Percentiles rank a stretch among this genome's conserved stretches.
Evolutionary conservation across 2,113 vertebrate species (phyloP).

Genomic region (Nansenia antarctica): DNA sequence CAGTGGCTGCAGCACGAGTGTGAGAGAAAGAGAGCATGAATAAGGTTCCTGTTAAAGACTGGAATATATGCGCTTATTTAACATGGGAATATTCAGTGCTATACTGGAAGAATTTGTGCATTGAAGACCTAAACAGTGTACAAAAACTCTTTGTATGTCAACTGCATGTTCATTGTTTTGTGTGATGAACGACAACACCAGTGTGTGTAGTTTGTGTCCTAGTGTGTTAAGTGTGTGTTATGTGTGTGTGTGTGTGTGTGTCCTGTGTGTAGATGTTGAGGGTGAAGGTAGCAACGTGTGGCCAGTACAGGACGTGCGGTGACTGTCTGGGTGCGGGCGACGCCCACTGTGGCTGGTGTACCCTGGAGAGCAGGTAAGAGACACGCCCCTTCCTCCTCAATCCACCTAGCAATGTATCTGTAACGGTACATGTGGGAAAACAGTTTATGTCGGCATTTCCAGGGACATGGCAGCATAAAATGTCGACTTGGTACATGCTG

Average conservation of each 20-base stretch:
- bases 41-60: no score
- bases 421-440: no score
- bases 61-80: no score
- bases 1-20: background rate
- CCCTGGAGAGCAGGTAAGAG: conserved; percentile 89
- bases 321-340: conserved; percentile 86
- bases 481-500: no score
- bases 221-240: background rate
- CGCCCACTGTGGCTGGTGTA: conserved; percentile 95
- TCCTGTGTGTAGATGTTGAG: conserved; percentile 79
- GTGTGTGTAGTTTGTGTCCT: background rate
- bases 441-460: no score
- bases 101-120: no score
- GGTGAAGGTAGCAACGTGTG: conserved; percentile 87
- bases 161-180: background rate
- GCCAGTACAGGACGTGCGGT: conserved; percentile 78
- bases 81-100: no score
- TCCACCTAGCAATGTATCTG: background rate
- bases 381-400: no score
- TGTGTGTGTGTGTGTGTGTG: conserved; percentile 16
- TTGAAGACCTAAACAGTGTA: no score
- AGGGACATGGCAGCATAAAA: no score
- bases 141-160: background rate
- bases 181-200: background rate
- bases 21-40: no score